Conservation (phyloP, 2,113 vertebrate species). For the Pantherophis guttatus region DNA sequence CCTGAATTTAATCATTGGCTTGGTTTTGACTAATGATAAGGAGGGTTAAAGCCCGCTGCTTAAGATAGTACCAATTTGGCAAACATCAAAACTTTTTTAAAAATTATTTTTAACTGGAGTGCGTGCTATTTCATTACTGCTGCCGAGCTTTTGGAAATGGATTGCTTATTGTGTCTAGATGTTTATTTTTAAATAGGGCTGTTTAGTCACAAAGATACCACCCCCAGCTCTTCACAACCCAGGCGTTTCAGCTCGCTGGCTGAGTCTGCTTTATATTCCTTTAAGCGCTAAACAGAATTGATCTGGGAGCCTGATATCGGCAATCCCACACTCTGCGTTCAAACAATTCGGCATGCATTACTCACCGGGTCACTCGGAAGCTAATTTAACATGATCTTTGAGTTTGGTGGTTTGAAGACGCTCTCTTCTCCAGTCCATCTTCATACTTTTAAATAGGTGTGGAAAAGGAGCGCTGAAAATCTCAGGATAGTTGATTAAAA, state of each 20-base stretch:
- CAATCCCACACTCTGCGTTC: neutral
- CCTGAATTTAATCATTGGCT: neutral
- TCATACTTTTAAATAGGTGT: too few relatives aligned
- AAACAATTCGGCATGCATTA: neutral
- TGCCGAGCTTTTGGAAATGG: too few relatives aligned
- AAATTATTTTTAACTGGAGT: neutral
- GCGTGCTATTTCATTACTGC: neutral
- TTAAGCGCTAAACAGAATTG: neutral
- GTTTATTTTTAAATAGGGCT: neutral
- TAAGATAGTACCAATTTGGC: neutral
- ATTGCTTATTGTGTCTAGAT: neutral
- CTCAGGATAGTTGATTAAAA: too few relatives aligned
- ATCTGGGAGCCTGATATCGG: neutral
- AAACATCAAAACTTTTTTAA: neutral
- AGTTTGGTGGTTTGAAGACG: neutral
- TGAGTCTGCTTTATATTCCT: neutral
- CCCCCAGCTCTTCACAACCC: neutral
- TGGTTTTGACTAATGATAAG: neutral
- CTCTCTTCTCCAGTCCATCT: neutral
- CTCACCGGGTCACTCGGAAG: neutral
- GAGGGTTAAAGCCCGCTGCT: neutral
- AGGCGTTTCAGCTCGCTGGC: neutral
- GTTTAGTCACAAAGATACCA: neutral
- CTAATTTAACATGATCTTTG: too few relatives aligned
- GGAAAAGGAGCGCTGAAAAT: neutral